Evolutionary conservation across 2,113 vertebrate genomes (phyloP).

Genomic region (Triplophysa tibetana): DNA sequence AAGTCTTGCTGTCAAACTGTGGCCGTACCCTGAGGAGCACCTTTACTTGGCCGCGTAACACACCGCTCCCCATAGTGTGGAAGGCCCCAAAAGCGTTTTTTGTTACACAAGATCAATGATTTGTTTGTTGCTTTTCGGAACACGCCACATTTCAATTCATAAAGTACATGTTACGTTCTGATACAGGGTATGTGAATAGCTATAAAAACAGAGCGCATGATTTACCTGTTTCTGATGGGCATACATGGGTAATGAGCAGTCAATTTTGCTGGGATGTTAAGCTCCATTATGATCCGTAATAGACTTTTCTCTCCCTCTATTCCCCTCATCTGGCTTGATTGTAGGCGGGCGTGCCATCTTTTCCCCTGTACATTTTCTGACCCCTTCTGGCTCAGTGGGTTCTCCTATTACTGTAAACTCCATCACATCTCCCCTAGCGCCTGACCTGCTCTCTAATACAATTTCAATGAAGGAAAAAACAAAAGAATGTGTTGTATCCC

Average conservation of each 20-base stretch:
- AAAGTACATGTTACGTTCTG: too few species aligned
- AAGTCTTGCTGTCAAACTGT: conserved; percentile 15
- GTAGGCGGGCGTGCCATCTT: neutral
- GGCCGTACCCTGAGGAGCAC: neutral
- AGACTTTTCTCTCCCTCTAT: neutral
- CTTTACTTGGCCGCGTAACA: neutral
- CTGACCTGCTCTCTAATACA: conserved; percentile 18
- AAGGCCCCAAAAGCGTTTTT: too few species aligned
- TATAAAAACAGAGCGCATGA: neutral
- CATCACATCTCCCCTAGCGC: neutral
- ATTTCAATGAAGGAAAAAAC: conserved; percentile 35
- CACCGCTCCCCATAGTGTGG: neutral
- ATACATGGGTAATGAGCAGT: conserved; percentile 3
- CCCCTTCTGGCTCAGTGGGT: conserved; percentile 40
- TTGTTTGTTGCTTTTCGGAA: too few species aligned
- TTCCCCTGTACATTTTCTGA: neutral
- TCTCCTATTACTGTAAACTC: conserved; percentile 15
- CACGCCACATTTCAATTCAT: too few species aligned
- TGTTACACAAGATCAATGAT: neutral
- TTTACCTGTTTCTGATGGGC: neutral
- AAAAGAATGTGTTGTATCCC: conserved; percentile 5
- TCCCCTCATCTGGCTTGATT: conserved; percentile 22
- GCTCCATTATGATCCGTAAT: neutral
- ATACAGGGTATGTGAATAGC: too few species aligned
- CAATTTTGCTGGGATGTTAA: conserved; percentile 6